Conservation (phyloP, 2,888 invertebrate species). For the Hemistola chrysoprasaria region DNA sequence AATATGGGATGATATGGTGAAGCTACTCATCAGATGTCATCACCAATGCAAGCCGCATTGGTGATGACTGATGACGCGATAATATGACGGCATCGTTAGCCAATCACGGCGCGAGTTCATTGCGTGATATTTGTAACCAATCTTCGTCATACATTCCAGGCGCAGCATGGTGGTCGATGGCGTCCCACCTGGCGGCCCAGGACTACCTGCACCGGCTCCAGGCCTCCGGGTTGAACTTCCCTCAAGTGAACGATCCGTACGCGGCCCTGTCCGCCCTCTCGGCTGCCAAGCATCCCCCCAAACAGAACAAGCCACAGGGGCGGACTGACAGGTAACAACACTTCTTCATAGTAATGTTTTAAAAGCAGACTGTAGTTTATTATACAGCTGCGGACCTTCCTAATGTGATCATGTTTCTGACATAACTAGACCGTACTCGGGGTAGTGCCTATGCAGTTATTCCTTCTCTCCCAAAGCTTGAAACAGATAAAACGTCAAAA, state of each 20-base stretch:
- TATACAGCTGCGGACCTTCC: too few relatives aligned
- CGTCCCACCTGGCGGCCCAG: slow-evolving; percentile 93
- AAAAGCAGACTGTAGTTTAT: too few relatives aligned
- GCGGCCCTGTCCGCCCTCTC: slow-evolving; percentile 69
- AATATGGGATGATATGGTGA: too few relatives aligned
- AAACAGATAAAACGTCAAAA: too few relatives aligned
- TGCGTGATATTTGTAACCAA: too few relatives aligned
- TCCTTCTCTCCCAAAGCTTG: too few relatives aligned
- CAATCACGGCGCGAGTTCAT: too few relatives aligned
- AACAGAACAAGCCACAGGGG: slow-evolving; percentile 54
- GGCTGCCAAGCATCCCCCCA: slow-evolving; percentile 61
- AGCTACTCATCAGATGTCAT: background rate
- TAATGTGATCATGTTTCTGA: too few relatives aligned
- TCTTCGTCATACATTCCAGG: slow-evolving; percentile 80
- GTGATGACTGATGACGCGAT: too few relatives aligned
- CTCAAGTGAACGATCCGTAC: slow-evolving; percentile 82
- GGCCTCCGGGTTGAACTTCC: slow-evolving; percentile 89
- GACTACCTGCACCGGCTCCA: slow-evolving; percentile 93
- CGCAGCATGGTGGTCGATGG: slow-evolving; percentile 96
- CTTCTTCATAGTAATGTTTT: background rate
- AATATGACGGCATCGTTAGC: too few relatives aligned
- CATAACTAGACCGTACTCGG: too few relatives aligned
- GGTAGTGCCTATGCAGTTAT: too few relatives aligned
- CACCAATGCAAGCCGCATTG: background rate
- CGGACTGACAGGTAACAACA: slow-evolving; percentile 66